Base-by-base conservation (phyloP, 1,140 invertebrate species). In the Aphelinus certus region DNA sequence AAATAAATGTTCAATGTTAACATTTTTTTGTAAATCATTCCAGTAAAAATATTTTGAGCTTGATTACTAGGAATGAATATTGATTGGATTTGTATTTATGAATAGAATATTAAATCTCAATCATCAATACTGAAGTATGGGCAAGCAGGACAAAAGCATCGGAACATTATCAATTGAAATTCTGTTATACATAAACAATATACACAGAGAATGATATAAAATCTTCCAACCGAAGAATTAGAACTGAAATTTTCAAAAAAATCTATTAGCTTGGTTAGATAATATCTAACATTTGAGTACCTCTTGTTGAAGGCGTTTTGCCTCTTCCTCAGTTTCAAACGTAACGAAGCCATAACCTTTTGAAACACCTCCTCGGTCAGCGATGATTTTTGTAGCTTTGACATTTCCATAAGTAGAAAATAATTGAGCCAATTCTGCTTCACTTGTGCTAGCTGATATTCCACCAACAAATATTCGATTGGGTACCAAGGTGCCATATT, bases 311-410 rank as follows among this genome's bases (percentile, higher is more conserved):
- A 93, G 88, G 83, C 92, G 90, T 83, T 94, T 94, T 1, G 95
- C 95, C 88, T 96, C 95, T 82, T 96, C 94, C 85, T 96, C 95
- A 60, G 93, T 95, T 88, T 96, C 96, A 88, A 98, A 98, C 10
- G 97, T 98, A 60, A 98, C 95, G 89, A 98, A 97, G 3, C 95
- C 96, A 81, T 97, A 97, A 62, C 97, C 97, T 89, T 97, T 97
- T 55, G 96, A 97, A 1, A 97, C 95, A 2, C 96, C 96, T 77
- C 95, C 95, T 79, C 96, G 89, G 86, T 98, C 97, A 79, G 94
- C 93, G 80, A 98, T 98, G 77, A 98, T 98, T 89, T 98, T 97
- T 48, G 95, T 95, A 51, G 94, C 95, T 81, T 95, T 97, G 1
- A 98, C 96, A 63, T 94, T 94, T 9, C 97, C 96, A 87, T 96